Base-by-base conservation (phyloP, 2,797 vertebrate species). In the Coilia nasus region DNA sequence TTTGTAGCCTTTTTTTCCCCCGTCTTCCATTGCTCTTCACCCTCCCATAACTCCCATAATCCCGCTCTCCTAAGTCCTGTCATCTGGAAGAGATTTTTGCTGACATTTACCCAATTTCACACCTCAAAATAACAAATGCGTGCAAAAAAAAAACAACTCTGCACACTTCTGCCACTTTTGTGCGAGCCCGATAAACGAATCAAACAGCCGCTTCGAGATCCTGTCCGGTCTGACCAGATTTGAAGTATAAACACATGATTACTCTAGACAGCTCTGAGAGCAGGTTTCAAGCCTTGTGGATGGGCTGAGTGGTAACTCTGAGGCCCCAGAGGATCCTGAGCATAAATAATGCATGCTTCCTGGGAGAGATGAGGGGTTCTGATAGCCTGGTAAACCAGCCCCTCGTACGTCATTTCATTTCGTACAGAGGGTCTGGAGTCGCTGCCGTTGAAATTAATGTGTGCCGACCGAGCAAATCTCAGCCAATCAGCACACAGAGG, bases 91-190 rank as follows among this genome's bases (percentile, higher is more conserved):
- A 28, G 64, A 71, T 71, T 71, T 71, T 71, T 71, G 64, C 64
- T 71, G 64, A 71, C 64, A 71, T 71, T 71, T 71, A 71, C 28
- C 64, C 28, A 25, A 71, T 71, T 71, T 71, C 64, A 71, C 64
- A 71, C 64, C 64, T 71, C 64, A 31, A 71, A 71, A 71, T 71
- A 71, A 71, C 46, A 47, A 47, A 47, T 47, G 46, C 46, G 3
- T 10, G 3, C 64, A 71, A 31, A 57, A 71, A 47, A 47, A 47
- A 10, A 47, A 47, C 3, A 47, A 47, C 64, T 12, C 28, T 6
- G 64, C 64, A 17, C 28, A 31, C 64, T 35, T 71, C 64, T 71
- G 64, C 10, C 25, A 11, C 64, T 71, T 47, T 71, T 64, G 64
- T 71, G 23, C 31, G 64, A 71, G 25, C 11, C 64, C 31, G 64